phyloP scores from a whole-genome alignment of 2,888 invertebrate species.

The Trachelus stipa region DNA sequence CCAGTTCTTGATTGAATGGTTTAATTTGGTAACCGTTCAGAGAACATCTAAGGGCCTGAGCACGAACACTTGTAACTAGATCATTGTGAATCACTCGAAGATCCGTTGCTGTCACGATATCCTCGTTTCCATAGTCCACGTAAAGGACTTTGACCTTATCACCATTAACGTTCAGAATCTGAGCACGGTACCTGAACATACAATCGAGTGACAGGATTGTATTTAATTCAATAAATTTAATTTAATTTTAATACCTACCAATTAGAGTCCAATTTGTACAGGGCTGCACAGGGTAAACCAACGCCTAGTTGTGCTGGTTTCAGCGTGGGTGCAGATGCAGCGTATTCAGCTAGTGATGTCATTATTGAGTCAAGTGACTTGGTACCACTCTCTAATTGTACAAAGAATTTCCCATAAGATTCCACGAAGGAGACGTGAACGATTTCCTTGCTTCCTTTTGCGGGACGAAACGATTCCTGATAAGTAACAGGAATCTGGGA shows the following conservation, averaged over 20 bases:
- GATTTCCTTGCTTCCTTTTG: conserved; percentile 37
- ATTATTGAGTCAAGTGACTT: conserved; percentile 75
- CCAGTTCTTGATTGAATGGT: conserved; percentile 71
- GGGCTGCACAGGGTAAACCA: conserved; percentile 81
- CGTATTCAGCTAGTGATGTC: conserved; percentile 74
- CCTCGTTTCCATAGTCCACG: conserved; percentile 96
- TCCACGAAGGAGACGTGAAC: conserved; percentile 74
- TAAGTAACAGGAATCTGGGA: conserved; percentile 31
- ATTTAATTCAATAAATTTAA: conserved; percentile 5
- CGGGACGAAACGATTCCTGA: conserved; percentile 36
- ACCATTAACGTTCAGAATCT: conserved; percentile 74
- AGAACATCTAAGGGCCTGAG: conserved; percentile 83
- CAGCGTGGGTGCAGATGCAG: conserved; percentile 68
- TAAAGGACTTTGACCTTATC: conserved; percentile 79
- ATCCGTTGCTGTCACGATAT: conserved; percentile 74
- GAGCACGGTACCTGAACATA: conserved; percentile 78
- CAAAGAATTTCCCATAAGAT: conserved; percentile 79
- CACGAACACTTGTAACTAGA: conserved; percentile 73
- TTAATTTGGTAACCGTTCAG: conserved; percentile 74
- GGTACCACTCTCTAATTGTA: conserved; percentile 76
- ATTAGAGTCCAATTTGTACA: conserved; percentile 81
- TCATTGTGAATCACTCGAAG: conserved; percentile 76
- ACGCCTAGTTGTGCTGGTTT: conserved; percentile 67
- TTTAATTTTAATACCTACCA: conserved; percentile 70
- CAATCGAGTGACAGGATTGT: not conserved